Conservation (phyloP, 2,888 invertebrate species). For the Ypsolopha scabrella region DNA sequence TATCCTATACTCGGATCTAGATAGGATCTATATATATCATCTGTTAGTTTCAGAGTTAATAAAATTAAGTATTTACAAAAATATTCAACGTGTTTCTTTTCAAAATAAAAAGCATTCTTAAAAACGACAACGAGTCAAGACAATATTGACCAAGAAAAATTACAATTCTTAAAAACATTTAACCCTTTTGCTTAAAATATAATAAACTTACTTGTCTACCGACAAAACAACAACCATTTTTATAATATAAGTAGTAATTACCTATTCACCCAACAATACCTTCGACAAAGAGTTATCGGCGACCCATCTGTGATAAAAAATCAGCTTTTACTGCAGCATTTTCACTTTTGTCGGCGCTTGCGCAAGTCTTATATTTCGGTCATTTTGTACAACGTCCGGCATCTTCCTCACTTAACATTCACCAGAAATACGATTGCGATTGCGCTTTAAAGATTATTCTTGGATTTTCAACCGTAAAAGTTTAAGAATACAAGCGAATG, state of each 20-base stretch:
- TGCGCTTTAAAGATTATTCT: no score
- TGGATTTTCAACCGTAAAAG: no score
- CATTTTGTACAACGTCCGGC: conserved; percentile 5
- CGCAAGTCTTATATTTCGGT: conserved; percentile 27
- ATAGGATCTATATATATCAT: conserved; percentile 65
- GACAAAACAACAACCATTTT: no score
- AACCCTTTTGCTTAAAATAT: no score
- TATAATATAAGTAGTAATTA: no score
- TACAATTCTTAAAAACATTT: no score
- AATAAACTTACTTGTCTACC: no score
- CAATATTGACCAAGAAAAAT: no score
- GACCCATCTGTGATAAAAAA: background rate
- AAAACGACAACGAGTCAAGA: no score
- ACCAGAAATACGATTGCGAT: background rate
- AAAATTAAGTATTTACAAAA: conserved; percentile 66
- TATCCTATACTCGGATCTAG: conserved; percentile 58
- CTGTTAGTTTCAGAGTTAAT: conserved; percentile 69
- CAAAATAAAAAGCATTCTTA: conserved; percentile 1
- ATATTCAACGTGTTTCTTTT: conserved; percentile 27
- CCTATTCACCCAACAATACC: no score
- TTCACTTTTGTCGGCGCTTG: conserved; percentile 63
- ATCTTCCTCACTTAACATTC: background rate
- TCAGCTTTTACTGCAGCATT: conserved; percentile 17
- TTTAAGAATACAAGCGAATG: no score
- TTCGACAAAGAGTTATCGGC: background rate